Evolutionary conservation across 2,797 vertebrate species (phyloP), one percentile per base, ranked within the genome.

Genomic region (Leptatherina wallacei): DNA sequence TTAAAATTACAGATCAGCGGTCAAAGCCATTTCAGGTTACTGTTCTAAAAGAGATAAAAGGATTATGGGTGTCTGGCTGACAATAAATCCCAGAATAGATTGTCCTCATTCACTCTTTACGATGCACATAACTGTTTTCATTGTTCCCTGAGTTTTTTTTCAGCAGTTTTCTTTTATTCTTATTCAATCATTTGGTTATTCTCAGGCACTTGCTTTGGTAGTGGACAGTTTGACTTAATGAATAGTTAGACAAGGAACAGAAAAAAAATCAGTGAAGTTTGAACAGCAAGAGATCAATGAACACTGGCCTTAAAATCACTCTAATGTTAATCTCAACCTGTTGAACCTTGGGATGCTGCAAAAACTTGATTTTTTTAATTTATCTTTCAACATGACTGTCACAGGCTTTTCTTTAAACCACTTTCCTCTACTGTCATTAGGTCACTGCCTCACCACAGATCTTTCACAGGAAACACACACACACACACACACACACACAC

Each of bases 401-500:
- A 38, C 12, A 55, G 52, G 40, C 38, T 68, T 73, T 73, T 73
- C 8, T n/a, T 65, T 56, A 42, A 74, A 84, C 80, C 73, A 35
- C 84, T 77, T 70, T 69, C 32, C 49, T 77, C 62, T 54, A 10
- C 52, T 70, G 80, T 81, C 75, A 76, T 54, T 52, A 67, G 81
- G 77, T 72, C 67, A 73, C 42, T 20, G 3, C 49, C 75, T 73
- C 64, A 82, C 82, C 76, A 69, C 4, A 70, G 75, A 68, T 81
- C 61, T 71, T 22, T 76, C 72, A 77, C 68, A 87, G 86, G 84
- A 90, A 89, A 77, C 77, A 24, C 69, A 78, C 71, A 83, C 69
- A 80, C 56, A 61, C 60, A 60, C 59, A 60, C 56, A 51, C 84
- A 77, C 80, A 68, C 77, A 92, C 49, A 81, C 84, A 74, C 78